Evolutionary conservation across 2,113 vertebrate genomes (phyloP), one percentile per base, ranked within the genome.

Genomic region (Barbus barbus): DNA sequence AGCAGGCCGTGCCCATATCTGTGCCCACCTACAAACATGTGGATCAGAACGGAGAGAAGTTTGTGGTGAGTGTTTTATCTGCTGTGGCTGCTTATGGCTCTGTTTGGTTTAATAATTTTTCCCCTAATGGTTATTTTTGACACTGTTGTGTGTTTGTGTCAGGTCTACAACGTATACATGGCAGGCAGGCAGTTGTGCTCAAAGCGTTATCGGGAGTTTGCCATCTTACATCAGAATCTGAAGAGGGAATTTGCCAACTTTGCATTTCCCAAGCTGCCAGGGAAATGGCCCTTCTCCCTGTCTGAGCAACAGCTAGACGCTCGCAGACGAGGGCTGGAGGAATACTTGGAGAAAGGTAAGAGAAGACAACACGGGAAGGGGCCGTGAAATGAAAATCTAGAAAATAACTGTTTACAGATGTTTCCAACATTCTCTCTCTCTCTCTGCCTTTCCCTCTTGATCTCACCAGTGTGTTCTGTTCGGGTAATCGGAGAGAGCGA

Each of bases 161-260:
- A 99, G 98, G 98, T 98, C 2, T 99, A 98, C 90, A 98, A 98
- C 7, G 97, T 99, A 83, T 99, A 97, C 93, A 98, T 99, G 98
- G 98, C 97, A 0, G 98, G 97, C 0, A 90, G 97, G 8, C 97
- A 98, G 93, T 94, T 99, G 65, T 99, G 98, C 91, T 97, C 97
- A 22, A 99, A 98, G 89, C 95, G 98, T 18, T 99, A 99, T 92
- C 93, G 98, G 1, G 97, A 99, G 63, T 99, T 99, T 26, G 94
- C 97, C 90, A 96, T 98, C 90, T 90, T 99, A 56, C 93, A 97
- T 91, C 98, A 99, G 94, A 99, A 99, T 93, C 93, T 99, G 78
- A 99, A 99, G 84, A 93, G 97, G 78, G 98, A 99, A 72, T 99
- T 97, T 84, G 93, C 96, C 90, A 98, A 95, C 92, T 98, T 98